phyloP scores from a whole-genome alignment of 1,140 invertebrate species.

The Papilio polyxenes region DNA sequence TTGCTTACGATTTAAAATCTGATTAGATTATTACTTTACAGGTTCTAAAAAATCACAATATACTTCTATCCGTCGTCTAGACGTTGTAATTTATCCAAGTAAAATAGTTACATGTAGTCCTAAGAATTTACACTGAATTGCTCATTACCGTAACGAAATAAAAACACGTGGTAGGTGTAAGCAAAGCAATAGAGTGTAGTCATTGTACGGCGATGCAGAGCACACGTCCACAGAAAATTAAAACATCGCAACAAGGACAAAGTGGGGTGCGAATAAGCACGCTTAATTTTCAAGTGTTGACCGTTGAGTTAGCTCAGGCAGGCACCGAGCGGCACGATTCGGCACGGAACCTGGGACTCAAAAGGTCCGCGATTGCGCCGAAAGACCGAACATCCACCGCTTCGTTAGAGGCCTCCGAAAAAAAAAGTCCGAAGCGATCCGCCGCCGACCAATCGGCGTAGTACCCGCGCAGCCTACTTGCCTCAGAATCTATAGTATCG shows the following conservation, averaged over 20 bases:
- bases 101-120: not conserved
- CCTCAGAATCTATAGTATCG: constrained; percentile 80
- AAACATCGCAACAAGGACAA: constrained; percentile 58
- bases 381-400: constrained; percentile 75
- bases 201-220: constrained; percentile 30
- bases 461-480: constrained; percentile 74
- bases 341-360: constrained; percentile 47
- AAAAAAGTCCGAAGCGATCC: constrained; percentile 66
- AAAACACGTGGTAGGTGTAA: not conserved
- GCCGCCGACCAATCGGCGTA: constrained; percentile 66
- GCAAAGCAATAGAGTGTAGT: not conserved
- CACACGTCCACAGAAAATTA: constrained; percentile 48
- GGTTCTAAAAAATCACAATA: too few relatives aligned
- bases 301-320: constrained; percentile 57
- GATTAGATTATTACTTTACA: too few relatives aligned
- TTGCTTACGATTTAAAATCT: too few relatives aligned
- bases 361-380: constrained; percentile 68
- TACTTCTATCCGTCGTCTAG: not conserved
- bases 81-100: not conserved
- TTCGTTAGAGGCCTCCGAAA: constrained; percentile 70
- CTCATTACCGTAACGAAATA: not conserved
- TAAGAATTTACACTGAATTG: not conserved
- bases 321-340: constrained; percentile 60
- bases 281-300: constrained; percentile 74
- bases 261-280: constrained; percentile 75